Base-by-base conservation (phyloP, 2,113 vertebrate species). In the Lagopus muta region DNA sequence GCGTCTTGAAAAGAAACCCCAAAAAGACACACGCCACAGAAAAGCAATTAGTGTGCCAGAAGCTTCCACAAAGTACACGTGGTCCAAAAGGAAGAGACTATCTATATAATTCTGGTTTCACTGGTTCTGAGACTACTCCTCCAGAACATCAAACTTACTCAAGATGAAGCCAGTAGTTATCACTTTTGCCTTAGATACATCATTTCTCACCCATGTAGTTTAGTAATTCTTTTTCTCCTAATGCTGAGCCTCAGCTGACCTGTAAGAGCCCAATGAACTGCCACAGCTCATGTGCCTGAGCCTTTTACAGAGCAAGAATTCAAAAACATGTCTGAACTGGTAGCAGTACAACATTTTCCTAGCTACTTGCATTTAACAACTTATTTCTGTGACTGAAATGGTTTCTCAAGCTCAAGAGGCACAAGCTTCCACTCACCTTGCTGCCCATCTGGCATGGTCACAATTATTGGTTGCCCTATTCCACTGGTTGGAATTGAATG, bases 371-470 rank as follows among this genome's bases (percentile, higher is more conserved):
- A 57, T 17, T 20, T 77, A 74, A 24, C 19, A 48, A 34, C 19
- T 47, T n/a, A n/a, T 8, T 67, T 24, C 13, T 55, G 1, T 13
- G 69, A 50, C n/a, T 75, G 47, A 27, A 90, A 38, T 7, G 78
- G 61, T 6, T 81, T 30, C 55, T 74, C 30, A 58, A 42, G 32
- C 32, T 85, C 12, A 3, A 90, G 27, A 17, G 8, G 3, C 8
- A 5, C 14, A 48, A 16, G 65, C 64, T 77, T 82, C 77, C 67
- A 95, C 97, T 95, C 84, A 98, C 98, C 98, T 98, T 99, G 98
- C 75, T 99, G 98, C 65, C 98, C 98, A 93, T 99, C 98, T 72
- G 98, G 98, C 98, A 99, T 99, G 73, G 98, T 98, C 81, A 99
- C 98, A 93, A 99, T 98, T 96, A 98, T 98, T 43, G 98, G 98